Conservation (phyloP, 2,797 vertebrate species). For the Gastrophryne carolinensis region DNA sequence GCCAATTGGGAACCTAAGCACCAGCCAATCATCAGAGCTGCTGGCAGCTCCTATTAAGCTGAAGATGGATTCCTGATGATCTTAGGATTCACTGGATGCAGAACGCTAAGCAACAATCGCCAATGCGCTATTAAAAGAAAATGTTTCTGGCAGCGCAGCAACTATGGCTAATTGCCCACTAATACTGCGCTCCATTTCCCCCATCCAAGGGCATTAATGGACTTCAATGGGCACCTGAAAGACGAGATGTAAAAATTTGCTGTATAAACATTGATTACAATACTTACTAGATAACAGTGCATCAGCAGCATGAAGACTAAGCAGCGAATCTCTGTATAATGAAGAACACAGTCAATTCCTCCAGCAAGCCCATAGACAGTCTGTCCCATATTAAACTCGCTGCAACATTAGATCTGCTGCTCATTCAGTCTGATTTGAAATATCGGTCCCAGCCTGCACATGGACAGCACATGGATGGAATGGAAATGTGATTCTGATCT, state of each 20-base stretch:
- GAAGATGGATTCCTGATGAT: neutral
- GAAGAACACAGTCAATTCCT: too few species aligned
- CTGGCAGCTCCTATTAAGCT: neutral
- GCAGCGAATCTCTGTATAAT: neutral
- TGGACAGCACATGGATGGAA: too few species aligned
- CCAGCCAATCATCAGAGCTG: too few species aligned
- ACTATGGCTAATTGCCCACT: neutral
- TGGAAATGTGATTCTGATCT: too few species aligned
- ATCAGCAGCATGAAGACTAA: neutral
- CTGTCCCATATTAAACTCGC: too few species aligned
- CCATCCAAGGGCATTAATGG: conserved; percentile 15
- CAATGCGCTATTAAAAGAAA: neutral
- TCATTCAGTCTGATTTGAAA: too few species aligned
- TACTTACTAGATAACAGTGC: conserved; percentile 20
- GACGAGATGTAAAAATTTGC: conserved; percentile 5
- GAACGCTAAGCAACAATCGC: conserved; percentile 4
- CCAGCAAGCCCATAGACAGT: too few species aligned
- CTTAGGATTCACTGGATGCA: neutral
- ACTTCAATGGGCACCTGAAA: conserved; percentile 23
- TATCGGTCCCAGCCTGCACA: too few species aligned
- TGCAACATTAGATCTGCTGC: too few species aligned
- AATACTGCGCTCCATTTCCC: neutral
- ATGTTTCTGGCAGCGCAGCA: conserved; percentile 21
- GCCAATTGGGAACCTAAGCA: too few species aligned
- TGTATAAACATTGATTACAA: conserved; percentile 44